Evolutionary conservation across 2,888 invertebrate genomes (phyloP).

Genomic region (Lepidonotus clava): DNA sequence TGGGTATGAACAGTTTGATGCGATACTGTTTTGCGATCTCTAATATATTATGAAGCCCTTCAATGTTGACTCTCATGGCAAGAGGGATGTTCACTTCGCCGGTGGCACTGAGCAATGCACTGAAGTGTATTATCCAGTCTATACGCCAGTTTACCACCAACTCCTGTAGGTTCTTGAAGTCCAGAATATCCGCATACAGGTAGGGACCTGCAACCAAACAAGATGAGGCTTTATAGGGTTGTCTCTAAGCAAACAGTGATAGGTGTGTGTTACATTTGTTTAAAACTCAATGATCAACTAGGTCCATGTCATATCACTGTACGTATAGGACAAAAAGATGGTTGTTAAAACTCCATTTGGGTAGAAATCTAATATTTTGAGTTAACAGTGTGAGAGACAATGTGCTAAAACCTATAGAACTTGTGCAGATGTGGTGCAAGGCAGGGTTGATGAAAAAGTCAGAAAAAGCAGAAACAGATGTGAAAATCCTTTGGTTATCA

Average conservation of each 20-base stretch:
- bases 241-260: neutral
- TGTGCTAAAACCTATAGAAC: no score
- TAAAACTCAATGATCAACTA: neutral
- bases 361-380: neutral
- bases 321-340: no score
- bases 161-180: slow-evolving; percentile 93
- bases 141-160: slow-evolving; percentile 91
- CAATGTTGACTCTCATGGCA: slow-evolving; percentile 93
- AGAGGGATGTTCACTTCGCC: slow-evolving; percentile 95
- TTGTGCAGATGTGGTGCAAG: no score
- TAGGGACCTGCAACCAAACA: slow-evolving; percentile 85
- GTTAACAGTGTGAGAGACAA: neutral
- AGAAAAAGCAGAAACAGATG: no score
- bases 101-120: slow-evolving; percentile 93
- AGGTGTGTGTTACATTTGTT: neutral
- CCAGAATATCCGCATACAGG: slow-evolving; percentile 93
- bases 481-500: no score
- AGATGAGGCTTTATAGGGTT: slow-evolving; percentile 35
- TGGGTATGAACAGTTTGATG: slow-evolving; percentile 92
- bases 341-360: neutral
- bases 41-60: slow-evolving; percentile 93
- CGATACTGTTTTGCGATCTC: slow-evolving; percentile 93
- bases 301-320: no score
- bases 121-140: slow-evolving; percentile 95
- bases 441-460: no score